Conservation (phyloP, 1,140 invertebrate species). For the Apolygus lucorum region DNA sequence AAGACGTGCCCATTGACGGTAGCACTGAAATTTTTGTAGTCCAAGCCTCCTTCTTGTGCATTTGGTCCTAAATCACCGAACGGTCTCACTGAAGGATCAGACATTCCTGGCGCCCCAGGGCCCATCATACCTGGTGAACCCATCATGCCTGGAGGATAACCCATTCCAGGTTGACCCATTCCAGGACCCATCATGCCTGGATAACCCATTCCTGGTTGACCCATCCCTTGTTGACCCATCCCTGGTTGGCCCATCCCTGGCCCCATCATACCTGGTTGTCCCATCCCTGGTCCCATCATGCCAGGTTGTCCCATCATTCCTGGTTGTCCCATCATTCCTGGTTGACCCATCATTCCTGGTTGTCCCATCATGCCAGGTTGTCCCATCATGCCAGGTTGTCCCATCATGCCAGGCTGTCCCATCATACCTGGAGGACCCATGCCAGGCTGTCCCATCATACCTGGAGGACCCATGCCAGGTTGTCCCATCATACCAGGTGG, state of each 20-base stretch:
- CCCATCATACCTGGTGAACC: neutral
- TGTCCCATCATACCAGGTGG: neutral
- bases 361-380: too few species aligned
- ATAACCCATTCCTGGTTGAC: neutral
- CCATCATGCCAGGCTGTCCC: neutral
- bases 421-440: neutral
- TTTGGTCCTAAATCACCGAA: neutral
- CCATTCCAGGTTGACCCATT: neutral
- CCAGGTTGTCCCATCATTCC: too few species aligned
- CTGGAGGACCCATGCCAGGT: too few species aligned
- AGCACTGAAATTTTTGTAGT: conserved; percentile 19
- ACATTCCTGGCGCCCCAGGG: neutral
- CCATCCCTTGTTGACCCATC: neutral
- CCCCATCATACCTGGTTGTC: neutral
- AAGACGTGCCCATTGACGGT: conserved; percentile 20
- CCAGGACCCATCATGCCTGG: neutral
- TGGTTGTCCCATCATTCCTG: too few species aligned
- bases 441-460: neutral
- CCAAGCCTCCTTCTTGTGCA: neutral
- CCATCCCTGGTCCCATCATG: too few species aligned
- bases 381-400: too few species aligned
- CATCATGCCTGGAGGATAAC: neutral
- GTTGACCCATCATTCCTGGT: too few species aligned
- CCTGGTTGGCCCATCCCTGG: neutral
- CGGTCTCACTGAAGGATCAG: neutral